phyloP scores from a whole-genome alignment of 2,888 invertebrate species.

The Meiosimyza platycephala region DNA sequence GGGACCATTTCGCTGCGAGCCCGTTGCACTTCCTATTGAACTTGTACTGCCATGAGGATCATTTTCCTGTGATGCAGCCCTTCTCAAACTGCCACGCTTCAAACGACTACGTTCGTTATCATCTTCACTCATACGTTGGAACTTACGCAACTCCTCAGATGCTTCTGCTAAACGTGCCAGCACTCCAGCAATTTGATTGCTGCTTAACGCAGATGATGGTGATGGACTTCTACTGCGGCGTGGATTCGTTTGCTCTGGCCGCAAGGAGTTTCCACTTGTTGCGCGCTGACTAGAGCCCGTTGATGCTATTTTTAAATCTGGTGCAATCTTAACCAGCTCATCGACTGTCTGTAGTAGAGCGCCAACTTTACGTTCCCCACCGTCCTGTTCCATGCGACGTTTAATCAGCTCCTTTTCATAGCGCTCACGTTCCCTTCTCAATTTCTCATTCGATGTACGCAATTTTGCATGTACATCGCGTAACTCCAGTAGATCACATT shows the following conservation, averaged over 20 bases:
- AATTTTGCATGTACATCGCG: constrained; percentile 92
- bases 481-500: constrained; percentile 88
- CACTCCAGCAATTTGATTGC: constrained; percentile 61
- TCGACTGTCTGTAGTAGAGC: constrained; percentile 82
- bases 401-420: constrained; percentile 83
- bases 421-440: constrained; percentile 87
- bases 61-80: constrained; percentile 75
- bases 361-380: constrained; percentile 80
- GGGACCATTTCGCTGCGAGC: constrained; percentile 62
- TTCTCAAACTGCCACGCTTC: constrained; percentile 64
- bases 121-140: constrained; percentile 69
- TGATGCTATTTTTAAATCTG: constrained; percentile 71
- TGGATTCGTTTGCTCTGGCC: constrained; percentile 55
- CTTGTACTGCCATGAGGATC: constrained; percentile 70
- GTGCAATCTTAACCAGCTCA: constrained; percentile 81
- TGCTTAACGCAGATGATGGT: constrained; percentile 57
- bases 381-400: constrained; percentile 73
- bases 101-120: constrained; percentile 69
- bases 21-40: constrained; percentile 59
- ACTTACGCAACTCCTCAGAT: constrained; percentile 75
- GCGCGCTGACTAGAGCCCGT: constrained; percentile 58
- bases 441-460: constrained; percentile 89
- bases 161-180: constrained; percentile 76
- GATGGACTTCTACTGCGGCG: constrained; percentile 61
- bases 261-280: constrained; percentile 56